Evolutionary conservation across 1,140 invertebrate genomes (phyloP), one percentile per base, ranked within the genome.

Genomic region (Drosophila willistoni): DNA sequence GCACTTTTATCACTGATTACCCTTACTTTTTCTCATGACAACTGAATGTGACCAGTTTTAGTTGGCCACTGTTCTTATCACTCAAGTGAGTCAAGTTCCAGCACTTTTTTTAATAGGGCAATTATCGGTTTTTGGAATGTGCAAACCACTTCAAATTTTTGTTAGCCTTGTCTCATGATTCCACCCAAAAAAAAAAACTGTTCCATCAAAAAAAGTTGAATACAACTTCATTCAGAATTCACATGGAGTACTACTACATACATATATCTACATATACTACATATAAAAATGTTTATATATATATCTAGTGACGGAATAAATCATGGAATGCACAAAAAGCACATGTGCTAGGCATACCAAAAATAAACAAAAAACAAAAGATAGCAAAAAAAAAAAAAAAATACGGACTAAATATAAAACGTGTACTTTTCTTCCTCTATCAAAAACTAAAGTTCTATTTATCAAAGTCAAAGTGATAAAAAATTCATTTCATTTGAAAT

Each of bases 61-160:
- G n/a, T 10, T 29, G 14, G 44, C 19, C 10, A 4, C 17, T 22
- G 44, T 51, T 76, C 56, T 71, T 87, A 87, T 86, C 83, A 10
- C 3, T 0, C 2, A 29, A 51, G 14, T 51, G 44, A 22, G 9
- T 19, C 33, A 44, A 62, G 29, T 51, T 59, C 34, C 55, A 68
- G 72, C 68, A 85, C 71, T 86, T 81, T 33, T 66, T 68, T 79
- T 85, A 85, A 75, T 79, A 79, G 34, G 68, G 39, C 83, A 82
- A 82, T 86, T 87, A 87, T 87, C 79, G 44, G 14, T 17, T 75
- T 14, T 7, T 36, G 12, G 34, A 42, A 51, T 70, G 25, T n/a
- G 59, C 42, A 62, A 36, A 36, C 36, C 42, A 29, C 44, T 63
- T 73, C 44, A 33, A 68, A 12, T 42, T 64, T 62, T 65, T 29